Conservation (phyloP, 2,113 vertebrate genomes). For the Marmota monax region DNA sequence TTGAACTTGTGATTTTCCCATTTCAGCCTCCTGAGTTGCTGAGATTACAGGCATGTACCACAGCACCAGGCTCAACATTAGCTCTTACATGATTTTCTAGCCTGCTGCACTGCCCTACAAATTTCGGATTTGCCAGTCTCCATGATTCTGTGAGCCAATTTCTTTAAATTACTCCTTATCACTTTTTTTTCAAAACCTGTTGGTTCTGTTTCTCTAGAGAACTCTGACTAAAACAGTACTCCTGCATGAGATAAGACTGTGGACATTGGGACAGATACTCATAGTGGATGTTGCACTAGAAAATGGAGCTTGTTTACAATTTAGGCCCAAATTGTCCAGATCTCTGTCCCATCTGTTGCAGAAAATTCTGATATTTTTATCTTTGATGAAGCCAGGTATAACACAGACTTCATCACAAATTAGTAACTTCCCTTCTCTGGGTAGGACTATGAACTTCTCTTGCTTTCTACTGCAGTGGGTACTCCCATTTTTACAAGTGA, state of each 20-base stretch:
- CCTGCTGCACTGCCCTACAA: background rate
- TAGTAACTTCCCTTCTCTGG: background rate
- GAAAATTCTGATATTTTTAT: background rate
- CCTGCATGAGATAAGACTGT: background rate
- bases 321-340: background rate
- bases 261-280: background rate
- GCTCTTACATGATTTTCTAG: background rate
- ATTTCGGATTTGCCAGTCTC: background rate
- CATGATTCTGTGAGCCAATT: background rate
- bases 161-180: background rate
- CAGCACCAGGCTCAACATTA: no score
- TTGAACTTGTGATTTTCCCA: no score
- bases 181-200: background rate
- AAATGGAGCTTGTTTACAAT: background rate
- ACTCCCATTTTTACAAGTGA: background rate
- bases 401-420: background rate
- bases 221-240: background rate
- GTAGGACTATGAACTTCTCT: background rate
- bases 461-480: background rate
- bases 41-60: no score
- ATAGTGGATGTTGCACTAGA: background rate
- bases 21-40: no score
- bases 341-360: background rate
- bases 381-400: background rate
- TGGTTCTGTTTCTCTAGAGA: conserved; percentile 10